phyloP scores from a whole-genome alignment of 2,888 invertebrate genomes.

The Philhelius pedissequus region DNA sequence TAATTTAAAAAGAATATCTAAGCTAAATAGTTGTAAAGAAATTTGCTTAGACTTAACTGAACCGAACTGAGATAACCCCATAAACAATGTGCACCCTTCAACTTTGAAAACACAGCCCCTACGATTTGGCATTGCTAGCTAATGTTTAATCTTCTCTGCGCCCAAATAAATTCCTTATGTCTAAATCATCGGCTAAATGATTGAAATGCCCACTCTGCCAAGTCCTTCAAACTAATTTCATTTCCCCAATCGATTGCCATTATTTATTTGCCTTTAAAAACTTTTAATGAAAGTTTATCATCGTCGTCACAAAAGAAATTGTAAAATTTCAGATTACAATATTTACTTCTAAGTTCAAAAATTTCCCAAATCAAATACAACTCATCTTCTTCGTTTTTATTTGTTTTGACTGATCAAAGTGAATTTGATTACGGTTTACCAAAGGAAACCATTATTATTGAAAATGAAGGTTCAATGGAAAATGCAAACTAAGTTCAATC shows the following conservation, averaged over 20 bases:
- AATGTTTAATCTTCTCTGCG: not conserved
- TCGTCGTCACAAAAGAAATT: not conserved
- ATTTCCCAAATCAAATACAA: not conserved
- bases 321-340: not conserved
- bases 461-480: not conserved
- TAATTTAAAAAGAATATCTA: no score
- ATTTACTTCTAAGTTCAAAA: not conserved
- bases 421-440: not conserved
- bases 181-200: not conserved
- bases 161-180: not conserved
- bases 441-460: not conserved
- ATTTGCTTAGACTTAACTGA: no score
- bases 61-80: no score
- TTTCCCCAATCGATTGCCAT: not conserved
- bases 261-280: not conserved
- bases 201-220: no score
- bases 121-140: no score
- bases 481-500: not conserved
- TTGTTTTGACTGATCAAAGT: conserved; percentile 6
- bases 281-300: not conserved
- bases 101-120: no score
- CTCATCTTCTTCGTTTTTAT: not conserved
- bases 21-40: no score
- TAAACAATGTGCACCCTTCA: no score
- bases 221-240: not conserved